A percentile compares a stretch with the other conserved stretches of the same genome.
These are phyloP conservation scores for Thera obeliscata DNA, from an alignment of 2,888 invertebrate genomes.

Conservation along the genomic window DNA sequence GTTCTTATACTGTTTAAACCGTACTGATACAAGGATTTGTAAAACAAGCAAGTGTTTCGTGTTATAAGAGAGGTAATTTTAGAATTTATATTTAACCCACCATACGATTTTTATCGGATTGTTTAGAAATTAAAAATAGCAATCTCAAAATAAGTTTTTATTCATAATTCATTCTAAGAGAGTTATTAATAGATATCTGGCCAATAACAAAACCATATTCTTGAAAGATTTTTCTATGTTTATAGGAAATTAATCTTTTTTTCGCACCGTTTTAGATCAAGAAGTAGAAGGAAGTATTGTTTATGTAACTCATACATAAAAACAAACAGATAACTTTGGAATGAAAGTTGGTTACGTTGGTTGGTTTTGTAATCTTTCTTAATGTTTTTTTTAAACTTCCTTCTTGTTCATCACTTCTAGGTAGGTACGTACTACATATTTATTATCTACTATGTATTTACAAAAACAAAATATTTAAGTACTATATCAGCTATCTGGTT, in stretches of 20 bases:
- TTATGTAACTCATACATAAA: neutral
- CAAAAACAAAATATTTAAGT: too few species aligned
- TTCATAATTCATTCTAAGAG: constrained; percentile 11
- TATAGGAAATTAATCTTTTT: constrained; percentile 4
- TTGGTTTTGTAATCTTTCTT: neutral
- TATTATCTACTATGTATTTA: neutral
- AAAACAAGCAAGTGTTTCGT: constrained; percentile 25
- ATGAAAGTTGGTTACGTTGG: neutral
- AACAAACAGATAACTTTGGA: neutral
- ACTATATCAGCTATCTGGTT: too few species aligned
- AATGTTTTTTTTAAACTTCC: neutral
- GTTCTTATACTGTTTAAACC: neutral
- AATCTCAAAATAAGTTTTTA: constrained; percentile 19
- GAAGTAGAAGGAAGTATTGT: constrained; percentile 5
- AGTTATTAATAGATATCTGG: neutral
- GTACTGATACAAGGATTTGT: constrained; percentile 11
- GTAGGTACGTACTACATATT: neutral
- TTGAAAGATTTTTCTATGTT: constrained; percentile 1
- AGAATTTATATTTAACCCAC: constrained; percentile 18
- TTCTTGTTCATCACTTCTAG: neutral
- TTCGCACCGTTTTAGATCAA: neutral
- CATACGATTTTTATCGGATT: constrained; percentile 15
- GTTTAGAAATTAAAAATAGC: constrained; percentile 18
- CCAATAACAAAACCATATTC: constrained; percentile 8
- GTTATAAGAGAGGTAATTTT: constrained; percentile 18